Conservation (phyloP, 2,113 vertebrate genomes). For the Genyomyrus donnyi region DNA sequence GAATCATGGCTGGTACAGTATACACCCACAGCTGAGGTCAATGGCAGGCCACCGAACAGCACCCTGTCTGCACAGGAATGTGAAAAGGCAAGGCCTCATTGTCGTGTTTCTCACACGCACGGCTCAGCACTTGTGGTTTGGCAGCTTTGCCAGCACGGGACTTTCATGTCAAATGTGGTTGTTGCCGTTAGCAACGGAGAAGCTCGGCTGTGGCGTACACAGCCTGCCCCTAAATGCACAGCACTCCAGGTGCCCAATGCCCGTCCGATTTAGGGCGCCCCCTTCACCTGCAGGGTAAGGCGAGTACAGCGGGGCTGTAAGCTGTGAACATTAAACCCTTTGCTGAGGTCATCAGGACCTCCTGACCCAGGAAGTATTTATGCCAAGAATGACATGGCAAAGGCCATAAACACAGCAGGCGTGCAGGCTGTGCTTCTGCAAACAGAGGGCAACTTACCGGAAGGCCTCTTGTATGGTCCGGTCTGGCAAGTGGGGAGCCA, state of each 20-base stretch:
- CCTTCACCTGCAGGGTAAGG: not conserved
- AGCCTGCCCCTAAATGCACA: not conserved
- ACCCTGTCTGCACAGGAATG: not conserved
- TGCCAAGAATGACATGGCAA: not conserved
- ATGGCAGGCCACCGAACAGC: not conserved
- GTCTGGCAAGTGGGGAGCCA: constrained; percentile 53
- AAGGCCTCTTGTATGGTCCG: constrained; percentile 56
- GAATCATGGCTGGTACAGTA: not conserved
- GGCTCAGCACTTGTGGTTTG: not conserved
- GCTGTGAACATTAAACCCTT: not conserved
- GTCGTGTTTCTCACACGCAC: not conserved
- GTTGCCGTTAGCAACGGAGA: not conserved
- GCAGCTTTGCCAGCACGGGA: not conserved
- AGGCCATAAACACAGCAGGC: not conserved
- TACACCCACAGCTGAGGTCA: constrained; percentile 19
- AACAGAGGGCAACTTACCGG: constrained; percentile 46
- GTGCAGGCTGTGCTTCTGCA: not conserved
- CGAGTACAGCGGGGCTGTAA: not conserved
- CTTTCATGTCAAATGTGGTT: not conserved
- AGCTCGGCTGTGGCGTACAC: not conserved
- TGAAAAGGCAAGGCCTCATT: not conserved
- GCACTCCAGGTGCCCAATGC: not conserved
- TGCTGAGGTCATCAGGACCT: not conserved
- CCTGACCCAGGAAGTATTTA: not conserved
- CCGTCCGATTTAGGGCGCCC: not conserved